Evolutionary conservation across 53 echinoderm and acorn worm genomes (phyloP).

Genomic region (Actinopyga echinites): DNA sequence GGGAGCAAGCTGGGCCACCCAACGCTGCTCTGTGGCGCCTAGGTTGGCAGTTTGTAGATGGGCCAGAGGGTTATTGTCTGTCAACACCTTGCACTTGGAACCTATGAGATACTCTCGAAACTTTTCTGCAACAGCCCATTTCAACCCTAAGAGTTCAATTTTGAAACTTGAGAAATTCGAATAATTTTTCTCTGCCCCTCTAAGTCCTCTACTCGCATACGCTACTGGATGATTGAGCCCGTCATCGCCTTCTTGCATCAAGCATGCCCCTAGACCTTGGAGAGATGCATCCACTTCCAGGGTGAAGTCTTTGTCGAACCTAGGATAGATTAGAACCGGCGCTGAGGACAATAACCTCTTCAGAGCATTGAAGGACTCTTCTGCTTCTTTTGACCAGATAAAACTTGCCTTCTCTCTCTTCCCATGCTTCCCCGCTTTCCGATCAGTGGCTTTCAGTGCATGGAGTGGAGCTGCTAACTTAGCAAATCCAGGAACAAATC

Average conservation of each 20-base stretch:
- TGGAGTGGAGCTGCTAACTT: slow-evolving; percentile 53
- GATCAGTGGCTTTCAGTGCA: slow-evolving; percentile 14
- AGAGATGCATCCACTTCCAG: slow-evolving; percentile 52
- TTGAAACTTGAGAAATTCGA: slow-evolving; percentile 50
- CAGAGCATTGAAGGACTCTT: slow-evolving; percentile 11
- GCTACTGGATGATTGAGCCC: slow-evolving; percentile 27
- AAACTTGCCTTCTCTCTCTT: not conserved
- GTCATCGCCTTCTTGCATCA: slow-evolving; percentile 4
- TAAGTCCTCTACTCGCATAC: slow-evolving; percentile 44
- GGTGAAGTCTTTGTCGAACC: slow-evolving; percentile 32
- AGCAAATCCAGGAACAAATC: slow-evolving; percentile 48
- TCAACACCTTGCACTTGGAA: slow-evolving; percentile 9
- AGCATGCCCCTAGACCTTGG: slow-evolving; percentile 45
- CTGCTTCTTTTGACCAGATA: slow-evolving; percentile 18
- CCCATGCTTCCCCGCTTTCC: slow-evolving; percentile 27
- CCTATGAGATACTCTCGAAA: slow-evolving; percentile 49
- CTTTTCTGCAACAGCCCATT: slow-evolving; percentile 48
- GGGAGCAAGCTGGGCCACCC: slow-evolving; percentile 37
- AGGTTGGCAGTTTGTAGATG: slow-evolving; percentile 35
- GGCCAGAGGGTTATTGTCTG: no score
- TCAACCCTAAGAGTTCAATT: no score
- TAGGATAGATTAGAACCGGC: slow-evolving; percentile 42
- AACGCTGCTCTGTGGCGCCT: no score
- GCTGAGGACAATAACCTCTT: slow-evolving; percentile 18
- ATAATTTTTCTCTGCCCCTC: slow-evolving; percentile 50